Percentiles rank a stretch among this genome's conserved stretches.
Conservation (phyloP, 2,113 vertebrate species). For the Capreolus pygargus region DNA sequence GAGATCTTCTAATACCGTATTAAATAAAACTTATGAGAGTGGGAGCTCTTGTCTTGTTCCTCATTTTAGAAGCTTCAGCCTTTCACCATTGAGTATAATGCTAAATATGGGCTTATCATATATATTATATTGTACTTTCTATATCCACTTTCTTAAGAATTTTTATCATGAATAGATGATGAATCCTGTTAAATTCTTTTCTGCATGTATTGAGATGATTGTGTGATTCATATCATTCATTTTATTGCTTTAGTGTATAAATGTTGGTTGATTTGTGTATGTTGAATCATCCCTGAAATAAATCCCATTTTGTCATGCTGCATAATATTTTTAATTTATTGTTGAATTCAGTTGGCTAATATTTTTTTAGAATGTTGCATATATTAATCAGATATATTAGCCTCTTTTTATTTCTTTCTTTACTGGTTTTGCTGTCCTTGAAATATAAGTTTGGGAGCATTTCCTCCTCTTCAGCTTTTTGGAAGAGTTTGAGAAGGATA, state of each 20-base stretch:
- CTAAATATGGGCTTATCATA: not conserved
- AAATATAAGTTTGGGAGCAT: not conserved
- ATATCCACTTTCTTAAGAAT: not conserved
- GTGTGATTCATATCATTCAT: not conserved
- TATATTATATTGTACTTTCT: not conserved
- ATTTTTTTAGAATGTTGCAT: not conserved
- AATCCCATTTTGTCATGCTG: not conserved
- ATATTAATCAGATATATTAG: not conserved
- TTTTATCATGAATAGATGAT: not conserved
- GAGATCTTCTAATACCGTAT: not conserved
- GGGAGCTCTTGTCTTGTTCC: not conserved
- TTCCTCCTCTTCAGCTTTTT: not conserved
- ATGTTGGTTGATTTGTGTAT: not conserved
- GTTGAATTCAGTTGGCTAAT: not conserved
- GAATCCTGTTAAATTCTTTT: not conserved
- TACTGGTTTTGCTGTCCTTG: not conserved
- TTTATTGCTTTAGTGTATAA: not conserved
- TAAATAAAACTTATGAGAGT: not conserved
- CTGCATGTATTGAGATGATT: not conserved
- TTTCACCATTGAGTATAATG: not conserved
- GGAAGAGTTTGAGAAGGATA: not conserved
- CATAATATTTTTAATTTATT: not conserved
- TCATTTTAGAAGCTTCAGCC: not conserved
- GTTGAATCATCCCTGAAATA: not conserved
- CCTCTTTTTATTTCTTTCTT: not conserved